Base-by-base conservation (phyloP, 92 coral and sea anemone genomes). In the Muricea muricata region DNA sequence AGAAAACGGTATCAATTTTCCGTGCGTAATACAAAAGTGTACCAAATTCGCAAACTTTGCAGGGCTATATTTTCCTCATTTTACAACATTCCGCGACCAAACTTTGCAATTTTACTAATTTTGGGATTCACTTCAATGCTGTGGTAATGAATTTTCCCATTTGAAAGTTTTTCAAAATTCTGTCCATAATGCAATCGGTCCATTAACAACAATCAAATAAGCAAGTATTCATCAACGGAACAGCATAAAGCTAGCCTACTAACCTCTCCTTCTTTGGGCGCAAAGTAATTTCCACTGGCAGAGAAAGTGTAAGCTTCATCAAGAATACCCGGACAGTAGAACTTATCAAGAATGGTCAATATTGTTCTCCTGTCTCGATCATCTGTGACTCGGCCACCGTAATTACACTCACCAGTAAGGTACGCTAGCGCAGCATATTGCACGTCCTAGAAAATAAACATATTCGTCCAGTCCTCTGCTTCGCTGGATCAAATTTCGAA, bases 331-430 rank as follows among this genome's bases (percentile, higher is more conserved):
- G 88, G n/a, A 39, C 55, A 55, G 91, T 96, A 96, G 90, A 94
- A 96, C 89, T 83, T 92, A 81, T 96, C 89, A 15, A 96, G 92
- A 84, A 96, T 94, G 6, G 99, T 96, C 50, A 93, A 87, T 8
- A 96, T 85, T 2, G 99, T 96, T 50, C 99, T 92, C 32, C 99
- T 89, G 84, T 96, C 99, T 14, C 99, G 93, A 70, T 96, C 99
- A 75, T 96, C 99, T 40, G 99, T 96, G 14, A 96, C 99, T 8
- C 99, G 97, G 34, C 99, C 99, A 31, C 99, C 99, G 56, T 96
- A 96, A 86, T 96, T 96, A 81, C 99, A 96, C 86, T 96, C 99
- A 52, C 99, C 99, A 4, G 99, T 96, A 73, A 96, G 93, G 83
- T 96, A 96, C 63, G 75, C 87, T 66, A 96, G 55, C 9, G 99